A percentile compares a stretch with the other conserved stretches of the same genome.
phyloP scores from a whole-genome alignment of 2,888 invertebrate genomes.

The Drosophila pseudotakahashii region DNA sequence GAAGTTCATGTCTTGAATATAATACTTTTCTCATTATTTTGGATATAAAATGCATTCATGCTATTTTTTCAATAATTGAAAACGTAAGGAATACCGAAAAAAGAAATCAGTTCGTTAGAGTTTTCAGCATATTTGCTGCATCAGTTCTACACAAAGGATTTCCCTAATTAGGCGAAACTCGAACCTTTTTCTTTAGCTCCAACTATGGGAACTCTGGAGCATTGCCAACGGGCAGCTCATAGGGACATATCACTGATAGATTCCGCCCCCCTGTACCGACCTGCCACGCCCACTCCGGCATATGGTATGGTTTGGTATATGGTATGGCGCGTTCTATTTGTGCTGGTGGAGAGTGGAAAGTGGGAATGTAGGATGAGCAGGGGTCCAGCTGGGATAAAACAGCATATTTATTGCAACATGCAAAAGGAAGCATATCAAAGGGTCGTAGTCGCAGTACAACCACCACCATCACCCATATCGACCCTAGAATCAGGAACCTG shows the following conservation, averaged over 20 bases:
- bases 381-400: slow-evolving; percentile 64
- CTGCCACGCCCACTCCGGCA: slow-evolving; percentile 8
- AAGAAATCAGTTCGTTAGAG: slow-evolving; percentile 2
- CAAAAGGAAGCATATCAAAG: slow-evolving; percentile 78
- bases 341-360: slow-evolving; percentile 7
- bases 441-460: slow-evolving; percentile 21
- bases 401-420: slow-evolving; percentile 80
- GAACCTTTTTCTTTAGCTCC: slow-evolving; percentile 25
- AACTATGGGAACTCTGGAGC: background rate
- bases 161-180: slow-evolving; percentile 34
- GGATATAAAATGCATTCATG: background rate
- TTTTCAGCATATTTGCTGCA: slow-evolving; percentile 4
- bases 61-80: background rate
- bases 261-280: background rate
- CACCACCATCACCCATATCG: slow-evolving; percentile 8
- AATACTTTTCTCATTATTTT: background rate
- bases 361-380: background rate
- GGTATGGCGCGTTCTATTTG: slow-evolving; percentile 38
- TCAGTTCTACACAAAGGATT: slow-evolving; percentile 20
- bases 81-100: background rate
- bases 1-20: too few relatives aligned
- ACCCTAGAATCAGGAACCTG: slow-evolving; percentile 28
- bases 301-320: slow-evolving; percentile 2
- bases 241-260: slow-evolving; percentile 31
- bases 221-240: slow-evolving; percentile 15